Evolutionary conservation across 2,888 invertebrate genomes (phyloP).

Genomic region (Ariolimax columbianus): DNA sequence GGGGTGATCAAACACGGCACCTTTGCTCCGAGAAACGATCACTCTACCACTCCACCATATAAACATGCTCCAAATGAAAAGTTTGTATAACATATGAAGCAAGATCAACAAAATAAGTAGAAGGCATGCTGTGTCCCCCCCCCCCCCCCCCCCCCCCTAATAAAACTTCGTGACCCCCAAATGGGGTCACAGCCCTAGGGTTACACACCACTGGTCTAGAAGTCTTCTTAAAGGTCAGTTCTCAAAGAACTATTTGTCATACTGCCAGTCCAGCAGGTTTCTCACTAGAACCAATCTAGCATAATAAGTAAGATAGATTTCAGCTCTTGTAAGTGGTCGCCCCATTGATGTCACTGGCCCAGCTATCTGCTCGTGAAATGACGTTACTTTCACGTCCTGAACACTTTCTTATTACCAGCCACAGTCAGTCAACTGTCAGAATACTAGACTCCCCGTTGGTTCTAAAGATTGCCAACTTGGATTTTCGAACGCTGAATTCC

Average conservation of each 20-base stretch:
- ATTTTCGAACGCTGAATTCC: too few relatives aligned
- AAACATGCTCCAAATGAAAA: too few relatives aligned
- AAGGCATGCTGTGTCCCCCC: too few relatives aligned
- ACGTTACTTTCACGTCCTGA: conserved; percentile 15
- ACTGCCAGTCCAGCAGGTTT: background rate
- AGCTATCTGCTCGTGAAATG: background rate
- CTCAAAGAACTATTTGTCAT: background rate
- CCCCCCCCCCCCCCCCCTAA: too few relatives aligned
- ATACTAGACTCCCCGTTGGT: background rate
- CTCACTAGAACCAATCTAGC: conserved; percentile 10
- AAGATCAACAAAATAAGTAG: too few relatives aligned
- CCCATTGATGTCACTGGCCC: background rate
- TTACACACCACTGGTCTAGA: too few relatives aligned
- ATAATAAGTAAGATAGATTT: conserved; percentile 14
- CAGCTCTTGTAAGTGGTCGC: conserved; percentile 1
- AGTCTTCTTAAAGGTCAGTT: background rate
- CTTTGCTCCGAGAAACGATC: too few relatives aligned
- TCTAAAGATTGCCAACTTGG: background rate
- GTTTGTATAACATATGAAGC: too few relatives aligned
- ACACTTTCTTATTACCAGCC: background rate
- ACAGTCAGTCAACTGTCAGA: conserved; percentile 24
- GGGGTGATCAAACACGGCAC: too few relatives aligned
- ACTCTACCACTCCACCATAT: too few relatives aligned
- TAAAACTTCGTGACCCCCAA: too few relatives aligned
- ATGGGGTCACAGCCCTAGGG: too few relatives aligned